Evolutionary conservation across 2,113 vertebrate genomes (phyloP).

Genomic region (Emydocephalus ijimae): DNA sequence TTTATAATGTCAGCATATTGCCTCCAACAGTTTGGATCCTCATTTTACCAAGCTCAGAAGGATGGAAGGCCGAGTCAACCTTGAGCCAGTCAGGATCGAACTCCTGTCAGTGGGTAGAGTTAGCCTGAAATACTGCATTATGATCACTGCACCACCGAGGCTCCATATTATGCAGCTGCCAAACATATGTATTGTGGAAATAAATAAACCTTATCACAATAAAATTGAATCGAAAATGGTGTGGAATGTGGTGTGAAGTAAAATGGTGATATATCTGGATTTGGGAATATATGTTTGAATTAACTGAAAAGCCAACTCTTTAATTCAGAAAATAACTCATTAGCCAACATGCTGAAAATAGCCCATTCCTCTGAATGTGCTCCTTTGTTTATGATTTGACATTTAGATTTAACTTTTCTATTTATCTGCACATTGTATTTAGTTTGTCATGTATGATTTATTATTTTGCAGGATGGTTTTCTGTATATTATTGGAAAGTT

Average conservation of each 20-base stretch:
- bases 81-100: neutral
- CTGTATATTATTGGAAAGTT: neutral
- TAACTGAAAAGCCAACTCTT: neutral
- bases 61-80: neutral
- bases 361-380: neutral
- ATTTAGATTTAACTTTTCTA: neutral
- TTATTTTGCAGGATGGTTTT: neutral
- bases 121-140: neutral
- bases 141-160: neutral
- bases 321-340: neutral
- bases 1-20: neutral
- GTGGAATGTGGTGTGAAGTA: neutral
- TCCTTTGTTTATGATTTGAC: neutral
- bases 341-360: neutral
- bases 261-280: neutral
- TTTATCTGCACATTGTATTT: neutral
- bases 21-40: neutral
- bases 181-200: neutral
- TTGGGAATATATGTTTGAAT: conserved; percentile 16
- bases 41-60: neutral
- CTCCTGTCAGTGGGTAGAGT: neutral
- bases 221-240: neutral
- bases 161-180: neutral
- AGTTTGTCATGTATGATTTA: neutral
- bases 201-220: neutral